Conservation (phyloP, 1,140 invertebrate species). For the Acromyrmex echinatior region DNA sequence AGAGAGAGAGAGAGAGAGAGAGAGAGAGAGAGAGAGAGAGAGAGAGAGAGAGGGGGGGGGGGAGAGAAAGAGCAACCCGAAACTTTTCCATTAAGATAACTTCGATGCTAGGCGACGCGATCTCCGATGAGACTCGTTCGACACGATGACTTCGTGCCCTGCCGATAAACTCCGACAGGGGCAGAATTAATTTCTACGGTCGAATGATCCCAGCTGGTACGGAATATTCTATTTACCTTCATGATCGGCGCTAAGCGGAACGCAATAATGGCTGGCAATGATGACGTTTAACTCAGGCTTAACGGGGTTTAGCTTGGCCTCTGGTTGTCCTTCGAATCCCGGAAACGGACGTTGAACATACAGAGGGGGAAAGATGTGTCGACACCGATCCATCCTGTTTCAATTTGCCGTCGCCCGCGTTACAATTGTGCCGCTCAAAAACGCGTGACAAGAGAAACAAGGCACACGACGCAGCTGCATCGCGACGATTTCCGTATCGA, state of each 20-base stretch:
- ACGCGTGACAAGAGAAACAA: slow-evolving; percentile 41
- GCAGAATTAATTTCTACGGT: slow-evolving; percentile 68
- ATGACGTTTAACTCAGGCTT: slow-evolving; percentile 74
- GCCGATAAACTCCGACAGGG: slow-evolving; percentile 19
- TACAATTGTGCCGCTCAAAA: slow-evolving; percentile 44
- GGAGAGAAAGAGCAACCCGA: slow-evolving; percentile 9
- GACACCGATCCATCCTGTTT: slow-evolving; percentile 62
- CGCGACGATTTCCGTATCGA: slow-evolving; percentile 57
- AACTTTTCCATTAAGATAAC: slow-evolving; percentile 65
- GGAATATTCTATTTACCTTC: slow-evolving; percentile 74
- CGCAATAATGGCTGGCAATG: slow-evolving; percentile 69
- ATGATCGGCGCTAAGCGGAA: slow-evolving; percentile 71
- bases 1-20: slow-evolving; percentile 28
- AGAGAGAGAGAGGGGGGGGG: slow-evolving; percentile 28
- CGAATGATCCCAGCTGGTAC: slow-evolving; percentile 68
- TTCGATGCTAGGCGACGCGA: slow-evolving; percentile 7
- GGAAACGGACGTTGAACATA: slow-evolving; percentile 55
- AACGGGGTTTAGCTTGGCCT: slow-evolving; percentile 67
- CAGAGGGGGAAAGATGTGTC: slow-evolving; percentile 42
- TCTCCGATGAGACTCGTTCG: slow-evolving; percentile 12
- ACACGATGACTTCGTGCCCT: slow-evolving; percentile 28
- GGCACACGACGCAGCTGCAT: slow-evolving; percentile 32
- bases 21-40: slow-evolving; percentile 36
- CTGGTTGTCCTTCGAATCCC: slow-evolving; percentile 54
- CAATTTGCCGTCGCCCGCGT: slow-evolving; percentile 65